Evolutionary conservation across 2,113 vertebrate species (phyloP).

Genomic region (Bubo blakistoni): DNA sequence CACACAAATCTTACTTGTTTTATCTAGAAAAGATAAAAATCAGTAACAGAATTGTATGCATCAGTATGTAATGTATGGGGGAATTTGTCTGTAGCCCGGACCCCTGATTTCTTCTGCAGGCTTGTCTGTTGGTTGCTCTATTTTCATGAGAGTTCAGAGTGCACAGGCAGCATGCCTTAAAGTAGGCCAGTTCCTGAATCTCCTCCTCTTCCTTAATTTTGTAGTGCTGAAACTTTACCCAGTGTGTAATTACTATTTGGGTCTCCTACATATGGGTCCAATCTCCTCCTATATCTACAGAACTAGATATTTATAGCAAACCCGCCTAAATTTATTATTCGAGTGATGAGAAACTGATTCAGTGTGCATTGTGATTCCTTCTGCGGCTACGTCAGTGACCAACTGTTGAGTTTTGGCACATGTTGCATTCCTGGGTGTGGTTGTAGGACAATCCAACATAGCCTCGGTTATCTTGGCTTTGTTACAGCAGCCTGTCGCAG

Average conservation of each 20-base stretch:
- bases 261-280: neutral
- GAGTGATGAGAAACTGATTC: neutral
- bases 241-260: neutral
- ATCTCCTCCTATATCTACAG: neutral
- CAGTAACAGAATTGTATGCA: neutral
- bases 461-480: constrained; percentile 4
- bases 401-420: constrained; percentile 20
- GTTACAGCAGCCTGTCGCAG: neutral
- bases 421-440: constrained; percentile 24
- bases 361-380: neutral
- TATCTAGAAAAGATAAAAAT: neutral
- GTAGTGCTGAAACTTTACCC: neutral
- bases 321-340: neutral
- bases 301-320: neutral
- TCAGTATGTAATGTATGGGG: neutral
- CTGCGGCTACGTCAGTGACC: neutral
- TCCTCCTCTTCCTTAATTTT: neutral
- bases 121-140: neutral
- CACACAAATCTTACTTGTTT: neutral
- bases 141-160: neutral
- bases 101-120: neutral
- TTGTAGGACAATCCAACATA: constrained; percentile 25
- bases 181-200: neutral
- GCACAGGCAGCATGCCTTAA: neutral
- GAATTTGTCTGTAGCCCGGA: neutral